Percentiles rank a stretch among this genome's conserved stretches.
These are phyloP conservation scores for Drosophila quinaria DNA, from an alignment of 2,888 invertebrate genomes.

Conservation along the genomic window DNA sequence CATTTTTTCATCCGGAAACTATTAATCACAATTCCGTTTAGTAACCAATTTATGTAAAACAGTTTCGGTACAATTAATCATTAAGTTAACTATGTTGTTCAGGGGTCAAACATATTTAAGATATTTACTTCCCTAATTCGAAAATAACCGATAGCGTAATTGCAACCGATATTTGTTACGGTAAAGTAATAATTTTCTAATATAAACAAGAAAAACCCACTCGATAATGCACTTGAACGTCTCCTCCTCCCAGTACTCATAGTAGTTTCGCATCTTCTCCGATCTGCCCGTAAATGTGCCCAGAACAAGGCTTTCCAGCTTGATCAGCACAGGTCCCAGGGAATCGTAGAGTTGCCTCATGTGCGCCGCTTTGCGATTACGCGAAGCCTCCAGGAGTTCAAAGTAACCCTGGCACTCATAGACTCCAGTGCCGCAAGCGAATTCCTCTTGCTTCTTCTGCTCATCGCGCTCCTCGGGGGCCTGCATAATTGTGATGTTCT, in stretches of 20 bases:
- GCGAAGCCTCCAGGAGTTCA: slow-evolving; percentile 89
- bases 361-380: slow-evolving; percentile 89
- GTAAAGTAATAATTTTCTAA: too few species aligned
- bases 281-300: slow-evolving; percentile 92
- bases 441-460: slow-evolving; percentile 33
- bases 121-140: too few species aligned
- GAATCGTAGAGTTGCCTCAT: slow-evolving; percentile 92
- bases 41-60: too few species aligned
- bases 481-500: slow-evolving; percentile 40
- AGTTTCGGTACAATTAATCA: too few species aligned
- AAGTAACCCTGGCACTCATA: slow-evolving; percentile 87
- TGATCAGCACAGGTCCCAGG: slow-evolving; percentile 92
- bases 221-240: slow-evolving; percentile 89
- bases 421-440: slow-evolving; percentile 65
- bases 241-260: slow-evolving; percentile 93
- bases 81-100: too few species aligned
- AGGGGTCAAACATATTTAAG: too few species aligned
- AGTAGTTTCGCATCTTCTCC: slow-evolving; percentile 91
- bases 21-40: too few species aligned
- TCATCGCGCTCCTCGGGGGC: slow-evolving; percentile 32
- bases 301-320: slow-evolving; percentile 93
- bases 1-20: too few species aligned
- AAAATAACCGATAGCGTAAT: too few species aligned
- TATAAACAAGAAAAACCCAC: slow-evolving; percentile 81
- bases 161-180: too few species aligned